phyloP scores from a whole-genome alignment of 1,140 invertebrate genomes.

The Heliothis subflexa region DNA sequence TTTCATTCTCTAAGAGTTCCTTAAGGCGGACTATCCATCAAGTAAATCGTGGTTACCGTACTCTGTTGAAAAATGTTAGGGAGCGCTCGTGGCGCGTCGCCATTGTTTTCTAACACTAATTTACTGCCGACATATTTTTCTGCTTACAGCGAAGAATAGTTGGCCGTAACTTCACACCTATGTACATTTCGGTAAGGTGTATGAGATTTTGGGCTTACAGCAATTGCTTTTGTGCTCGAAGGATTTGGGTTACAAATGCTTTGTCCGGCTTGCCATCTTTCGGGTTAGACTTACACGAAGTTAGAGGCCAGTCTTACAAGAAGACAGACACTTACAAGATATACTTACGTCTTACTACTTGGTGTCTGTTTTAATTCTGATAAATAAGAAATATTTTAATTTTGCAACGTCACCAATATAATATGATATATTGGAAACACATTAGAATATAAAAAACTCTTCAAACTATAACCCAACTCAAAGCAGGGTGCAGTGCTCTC shows the following conservation, averaged over 20 bases:
- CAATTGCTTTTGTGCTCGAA: background rate
- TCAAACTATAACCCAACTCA: too few species aligned
- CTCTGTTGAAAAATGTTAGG: slow-evolving; percentile 54
- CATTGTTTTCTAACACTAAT: slow-evolving; percentile 66
- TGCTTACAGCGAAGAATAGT: slow-evolving; percentile 45
- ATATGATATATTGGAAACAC: too few species aligned
- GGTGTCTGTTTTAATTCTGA: too few species aligned
- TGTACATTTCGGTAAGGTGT: slow-evolving; percentile 36
- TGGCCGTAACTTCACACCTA: slow-evolving; percentile 38
- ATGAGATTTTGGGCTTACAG: slow-evolving; percentile 9
- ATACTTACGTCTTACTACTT: too few species aligned
- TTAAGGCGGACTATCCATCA: slow-evolving; percentile 13
- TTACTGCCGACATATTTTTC: slow-evolving; percentile 62
- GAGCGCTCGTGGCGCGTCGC: slow-evolving; percentile 39
- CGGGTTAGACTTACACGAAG: too few species aligned
- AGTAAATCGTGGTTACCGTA: slow-evolving; percentile 47
- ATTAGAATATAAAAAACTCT: too few species aligned
- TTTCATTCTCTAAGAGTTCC: slow-evolving; percentile 23
- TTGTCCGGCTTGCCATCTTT: background rate
- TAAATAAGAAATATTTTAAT: too few species aligned
- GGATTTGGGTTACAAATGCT: background rate
- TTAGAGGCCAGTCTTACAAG: too few species aligned
- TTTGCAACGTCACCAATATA: too few species aligned
- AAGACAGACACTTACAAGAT: too few species aligned
- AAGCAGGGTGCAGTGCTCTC: too few species aligned